phyloP scores from a whole-genome alignment of 1,140 invertebrate genomes.

The Thereuonema tuberculata region DNA sequence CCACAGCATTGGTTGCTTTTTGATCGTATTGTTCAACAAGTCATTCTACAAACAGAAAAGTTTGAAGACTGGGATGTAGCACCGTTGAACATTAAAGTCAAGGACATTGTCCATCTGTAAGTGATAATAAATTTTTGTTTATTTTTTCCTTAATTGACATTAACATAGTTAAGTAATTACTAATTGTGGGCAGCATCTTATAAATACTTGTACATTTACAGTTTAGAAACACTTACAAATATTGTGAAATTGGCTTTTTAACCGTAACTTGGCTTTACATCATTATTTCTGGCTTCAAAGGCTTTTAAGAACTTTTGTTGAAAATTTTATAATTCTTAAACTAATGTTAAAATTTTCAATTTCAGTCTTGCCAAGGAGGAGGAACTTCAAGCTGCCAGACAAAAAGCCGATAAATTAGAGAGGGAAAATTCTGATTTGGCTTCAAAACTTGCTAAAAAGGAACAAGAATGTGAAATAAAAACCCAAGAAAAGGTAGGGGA shows the following conservation, averaged over 20 bases:
- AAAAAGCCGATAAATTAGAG: constrained; percentile 73
- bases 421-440: constrained; percentile 77
- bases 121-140: no score
- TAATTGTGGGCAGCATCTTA: no score
- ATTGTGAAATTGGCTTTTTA: no score
- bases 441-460: constrained; percentile 73
- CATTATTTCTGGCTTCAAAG: no score
- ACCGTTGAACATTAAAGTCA: constrained; percentile 77
- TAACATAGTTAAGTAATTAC: background rate
- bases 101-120: constrained; percentile 70
- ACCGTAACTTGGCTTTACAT: no score
- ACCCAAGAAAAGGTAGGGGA: constrained; percentile 61
- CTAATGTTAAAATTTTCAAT: background rate
- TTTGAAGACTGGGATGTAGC: constrained; percentile 66
- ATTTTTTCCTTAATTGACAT: background rate
- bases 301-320: no score
- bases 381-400: constrained; percentile 70
- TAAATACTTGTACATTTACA: background rate
- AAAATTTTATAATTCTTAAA: background rate
- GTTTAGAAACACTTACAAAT: no score
- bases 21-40: constrained; percentile 89
- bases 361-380: constrained; percentile 74
- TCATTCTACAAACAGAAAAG: constrained; percentile 67
- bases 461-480: constrained; percentile 77
- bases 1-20: constrained; percentile 87